phyloP scores from a whole-genome alignment of 2,888 invertebrate species.

The Schizaphis graminum region DNA sequence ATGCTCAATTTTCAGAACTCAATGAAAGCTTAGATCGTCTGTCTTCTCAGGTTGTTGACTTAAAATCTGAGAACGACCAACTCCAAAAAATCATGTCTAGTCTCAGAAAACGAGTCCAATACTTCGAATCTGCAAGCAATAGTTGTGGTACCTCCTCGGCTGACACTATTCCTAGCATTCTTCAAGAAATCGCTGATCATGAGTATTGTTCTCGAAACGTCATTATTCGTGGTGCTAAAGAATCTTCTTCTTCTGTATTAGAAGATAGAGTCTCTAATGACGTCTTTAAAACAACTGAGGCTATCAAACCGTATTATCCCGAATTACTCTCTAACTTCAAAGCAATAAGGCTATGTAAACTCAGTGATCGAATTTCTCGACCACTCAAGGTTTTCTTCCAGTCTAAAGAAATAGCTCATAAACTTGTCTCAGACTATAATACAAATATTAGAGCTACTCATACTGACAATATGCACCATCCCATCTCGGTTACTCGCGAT shows the following conservation, averaged over 20 bases:
- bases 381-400: neutral
- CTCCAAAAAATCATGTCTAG: no score
- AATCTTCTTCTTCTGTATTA: neutral
- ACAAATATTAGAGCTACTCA: neutral
- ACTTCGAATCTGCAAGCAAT: neutral
- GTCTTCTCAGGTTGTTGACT: no score
- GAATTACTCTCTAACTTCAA: neutral
- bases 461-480: neutral
- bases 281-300: no score
- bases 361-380: neutral
- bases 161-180: neutral
- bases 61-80: no score
- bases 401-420: conserved; percentile 27
- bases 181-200: neutral
- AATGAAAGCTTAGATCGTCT: no score
- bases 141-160: neutral
- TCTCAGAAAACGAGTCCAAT: neutral
- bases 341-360: conserved; percentile 1
- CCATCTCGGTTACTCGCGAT: neutral
- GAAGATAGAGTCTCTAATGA: neutral
- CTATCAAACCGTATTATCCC: no score
- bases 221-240: neutral
- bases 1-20: no score
- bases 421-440: conserved; percentile 23
- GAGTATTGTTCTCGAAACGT: neutral